Evolutionary conservation across 2,113 vertebrate genomes (phyloP), one percentile per base, ranked within the genome.

Genomic region (Toxotes jaculatrix): DNA sequence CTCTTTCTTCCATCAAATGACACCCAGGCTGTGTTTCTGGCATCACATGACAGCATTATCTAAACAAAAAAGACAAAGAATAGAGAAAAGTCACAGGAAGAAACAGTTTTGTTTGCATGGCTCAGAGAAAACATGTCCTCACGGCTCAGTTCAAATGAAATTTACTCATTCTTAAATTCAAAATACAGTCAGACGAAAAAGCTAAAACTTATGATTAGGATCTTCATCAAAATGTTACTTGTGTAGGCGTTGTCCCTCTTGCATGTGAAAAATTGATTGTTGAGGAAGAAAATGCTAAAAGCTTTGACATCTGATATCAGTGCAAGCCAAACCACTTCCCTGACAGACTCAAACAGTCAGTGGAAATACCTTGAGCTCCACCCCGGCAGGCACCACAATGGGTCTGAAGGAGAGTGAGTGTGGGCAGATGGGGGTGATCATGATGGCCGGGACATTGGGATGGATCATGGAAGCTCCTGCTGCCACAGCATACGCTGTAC

Each of bases 391-490:
- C 72, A 96, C 96, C 68, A 96, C 96, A 0, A 96, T 96, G 83
- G 96, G 96, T 56, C 96, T 93, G 91, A 96, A 96, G 62, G 96
- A 96, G 32, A 96, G 94, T 0, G 96, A 96, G 90, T 96, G 96
- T 0, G 96, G 96, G 83, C 96, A 96, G 94, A 96, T 96, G 79
- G 96, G 96, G 0, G 96, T 96, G 79, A 96, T 95, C 94, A 96
- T 95, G 91, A 96, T 96, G 87, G 96, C 96, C 0, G 95, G 96
- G 7, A 96, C 96, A 17, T 96, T 96, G 74, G 95, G 95, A 76
- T 96, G 96, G 86, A 96, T 96, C 95, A 96, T 96, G 83, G 96
- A 96, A 1, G 96, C 95, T 61, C 95, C 95, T 0, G 96, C 96
- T 2, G 96, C 96, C 38, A 95, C 95, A 0, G 96, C 95, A 1